A percentile compares a stretch with the other conserved stretches of the same genome.
Evolutionary conservation across 1,140 invertebrate genomes (phyloP).

Genomic region (Trichoplusia ni): DNA sequence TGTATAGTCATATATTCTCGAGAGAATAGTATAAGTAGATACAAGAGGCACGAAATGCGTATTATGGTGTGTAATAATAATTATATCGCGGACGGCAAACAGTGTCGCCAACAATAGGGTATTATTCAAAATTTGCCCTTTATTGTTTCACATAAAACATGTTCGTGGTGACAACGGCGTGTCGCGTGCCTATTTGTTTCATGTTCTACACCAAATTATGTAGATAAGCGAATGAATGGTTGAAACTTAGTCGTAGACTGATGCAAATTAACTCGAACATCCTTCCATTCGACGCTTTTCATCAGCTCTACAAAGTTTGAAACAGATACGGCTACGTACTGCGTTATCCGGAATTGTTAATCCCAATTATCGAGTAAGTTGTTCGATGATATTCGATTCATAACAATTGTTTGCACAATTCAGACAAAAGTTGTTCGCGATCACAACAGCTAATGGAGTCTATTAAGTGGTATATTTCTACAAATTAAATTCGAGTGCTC

Average conservation of each 20-base stretch:
- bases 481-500: slow-evolving; percentile 33
- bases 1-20: too few relatives aligned
- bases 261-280: slow-evolving; percentile 71
- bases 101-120: slow-evolving; percentile 58
- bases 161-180: slow-evolving; percentile 60
- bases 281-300: slow-evolving; percentile 65
- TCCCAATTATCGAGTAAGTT: slow-evolving; percentile 39
- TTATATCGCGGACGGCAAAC: slow-evolving; percentile 55
- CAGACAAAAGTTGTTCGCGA: slow-evolving; percentile 35
- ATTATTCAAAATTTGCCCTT: slow-evolving; percentile 71
- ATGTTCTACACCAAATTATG: slow-evolving; percentile 73
- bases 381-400: slow-evolving; percentile 8
- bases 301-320: slow-evolving; percentile 56
- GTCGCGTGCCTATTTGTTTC: slow-evolving; percentile 69
- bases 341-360: slow-evolving; percentile 39
- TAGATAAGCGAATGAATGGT: slow-evolving; percentile 72
- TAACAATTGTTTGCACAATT: background rate
- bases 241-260: slow-evolving; percentile 67
- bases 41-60: slow-evolving; percentile 28
- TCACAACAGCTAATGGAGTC: slow-evolving; percentile 41
- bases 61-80: slow-evolving; percentile 47
- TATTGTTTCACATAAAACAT: slow-evolving; percentile 71
- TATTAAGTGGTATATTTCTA: slow-evolving; percentile 40
- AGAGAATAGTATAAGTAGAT: slow-evolving; percentile 11
- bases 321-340: slow-evolving; percentile 48